Base-by-base conservation (phyloP, 2,888 invertebrate genomes). In the Aleiodes alternator region DNA sequence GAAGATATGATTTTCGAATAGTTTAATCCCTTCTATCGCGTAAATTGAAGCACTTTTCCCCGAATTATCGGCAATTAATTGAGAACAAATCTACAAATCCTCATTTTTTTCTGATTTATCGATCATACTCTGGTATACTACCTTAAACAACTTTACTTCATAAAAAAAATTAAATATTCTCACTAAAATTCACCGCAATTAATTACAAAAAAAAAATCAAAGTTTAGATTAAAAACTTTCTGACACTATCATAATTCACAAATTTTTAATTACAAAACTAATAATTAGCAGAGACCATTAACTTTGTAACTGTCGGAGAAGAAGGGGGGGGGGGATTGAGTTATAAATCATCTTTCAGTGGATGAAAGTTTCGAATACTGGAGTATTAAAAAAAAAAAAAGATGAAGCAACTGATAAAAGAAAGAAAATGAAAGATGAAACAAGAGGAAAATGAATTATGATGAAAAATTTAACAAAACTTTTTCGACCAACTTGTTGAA, bases 241-340 rank as follows among this genome's bases (percentile, higher is more conserved):
- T 64, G 64, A 11, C 64, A 64, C 16, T 16, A 48, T 48, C 34
- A 64, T 64, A 64, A 43, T 64, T 64, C 43, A 64, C 6, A n/a
- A 43, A 23, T 7, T 48, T 64, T 64, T 64, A 64, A 64, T 64
- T 64, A 43, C 64, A 64, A 64, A 64, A 64, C 64, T 64, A 64
- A 64, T 64, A 64, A 64, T 64, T 64, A 64, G 64, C 38, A 7
- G 34, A 34, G 59, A 14, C 43, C 23, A 48, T 64, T 48, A 43
- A 64, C 64, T 64, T 64, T 43, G 64, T 64, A 48, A 64, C 64
- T 64, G 64, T 43, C 7, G 11, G 23, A 23, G 23, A 2, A 23
- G 2, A 23, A 2, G 23, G 23, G 23, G 23, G 23, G 23, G 23
- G 23, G 43, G 43, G 43, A 9, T 43, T 8, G 43, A n/a, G 48